Conservation (phyloP, 2,888 invertebrate species). For the Amphipoea oculea region DNA sequence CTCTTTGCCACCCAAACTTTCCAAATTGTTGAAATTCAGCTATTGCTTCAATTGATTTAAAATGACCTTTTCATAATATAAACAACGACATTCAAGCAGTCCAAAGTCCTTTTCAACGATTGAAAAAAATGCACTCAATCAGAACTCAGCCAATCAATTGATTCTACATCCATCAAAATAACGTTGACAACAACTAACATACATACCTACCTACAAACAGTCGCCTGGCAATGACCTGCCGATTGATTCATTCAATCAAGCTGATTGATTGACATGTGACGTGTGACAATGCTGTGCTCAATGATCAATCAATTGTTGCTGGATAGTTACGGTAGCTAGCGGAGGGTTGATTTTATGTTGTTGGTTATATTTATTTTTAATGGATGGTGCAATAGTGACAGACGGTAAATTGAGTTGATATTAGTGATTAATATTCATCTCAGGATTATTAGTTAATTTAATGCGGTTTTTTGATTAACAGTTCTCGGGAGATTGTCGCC, state of each 20-base stretch:
- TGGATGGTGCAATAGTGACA: neutral
- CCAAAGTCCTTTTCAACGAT: conserved; percentile 39
- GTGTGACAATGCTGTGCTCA: conserved; percentile 44
- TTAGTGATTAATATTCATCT: no score
- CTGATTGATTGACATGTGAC: conserved; percentile 66
- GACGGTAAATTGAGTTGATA: neutral
- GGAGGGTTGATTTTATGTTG: neutral
- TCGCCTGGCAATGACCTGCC: conserved; percentile 58
- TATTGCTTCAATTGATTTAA: neutral
- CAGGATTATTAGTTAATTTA: neutral
- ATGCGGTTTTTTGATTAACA: neutral
- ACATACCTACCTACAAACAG: conserved; percentile 15
- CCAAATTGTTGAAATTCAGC: neutral
- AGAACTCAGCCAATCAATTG: conserved; percentile 45
- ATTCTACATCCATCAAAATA: conserved; percentile 59
- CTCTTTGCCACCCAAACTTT: neutral
- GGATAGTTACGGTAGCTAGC: conserved; percentile 11
- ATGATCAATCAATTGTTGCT: conserved; percentile 52
- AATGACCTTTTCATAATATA: neutral
- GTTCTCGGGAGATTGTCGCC: neutral
- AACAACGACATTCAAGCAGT: conserved; percentile 14
- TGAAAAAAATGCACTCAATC: conserved; percentile 51
- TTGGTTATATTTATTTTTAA: no score
- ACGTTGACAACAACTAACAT: conserved; percentile 52
- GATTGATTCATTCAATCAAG: conserved; percentile 64